phyloP scores from a whole-genome alignment of 2,797 vertebrate genomes.

The Sardinella longiceps region DNA sequence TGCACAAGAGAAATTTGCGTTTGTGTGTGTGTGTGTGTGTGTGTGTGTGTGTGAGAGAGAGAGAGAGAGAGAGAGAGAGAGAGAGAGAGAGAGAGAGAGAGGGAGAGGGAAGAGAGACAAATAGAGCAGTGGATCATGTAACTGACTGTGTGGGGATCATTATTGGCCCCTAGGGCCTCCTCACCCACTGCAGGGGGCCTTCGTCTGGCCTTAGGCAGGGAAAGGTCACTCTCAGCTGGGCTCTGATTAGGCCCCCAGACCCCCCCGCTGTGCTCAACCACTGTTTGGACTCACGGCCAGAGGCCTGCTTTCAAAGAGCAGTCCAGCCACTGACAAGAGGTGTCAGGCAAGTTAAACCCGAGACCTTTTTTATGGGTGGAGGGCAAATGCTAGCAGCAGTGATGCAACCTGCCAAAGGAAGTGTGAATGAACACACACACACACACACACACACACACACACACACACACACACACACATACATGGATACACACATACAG shows the following conservation, averaged over 20 bases:
- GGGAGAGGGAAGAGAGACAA: not conserved
- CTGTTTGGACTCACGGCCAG: slow-evolving; percentile 58
- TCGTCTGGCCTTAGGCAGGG: slow-evolving; percentile 62
- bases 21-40: not conserved
- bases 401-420: slow-evolving; percentile 3
- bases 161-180: slow-evolving; percentile 65
- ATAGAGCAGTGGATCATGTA: slow-evolving; percentile 18
- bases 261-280: slow-evolving; percentile 62
- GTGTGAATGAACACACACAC: slow-evolving; percentile 10
- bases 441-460: not conserved
- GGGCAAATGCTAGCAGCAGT: slow-evolving; percentile 14
- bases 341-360: not conserved
- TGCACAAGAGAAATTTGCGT: not conserved
- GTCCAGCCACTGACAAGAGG: slow-evolving; percentile 39
- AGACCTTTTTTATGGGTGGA: not conserved
- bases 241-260: slow-evolving; percentile 74
- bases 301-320: slow-evolving; percentile 61
- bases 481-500: not conserved
- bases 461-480: not conserved
- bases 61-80: not conserved
- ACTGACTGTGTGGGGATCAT: slow-evolving; percentile 60
- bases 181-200: slow-evolving; percentile 61
- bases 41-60: not conserved
- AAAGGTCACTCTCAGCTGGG: slow-evolving; percentile 80
- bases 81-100: not conserved